These are phyloP conservation scores for Pristionchus pacificus DNA, from an alignment of 1,140 invertebrate genomes.

Conservation along the genomic window DNA sequence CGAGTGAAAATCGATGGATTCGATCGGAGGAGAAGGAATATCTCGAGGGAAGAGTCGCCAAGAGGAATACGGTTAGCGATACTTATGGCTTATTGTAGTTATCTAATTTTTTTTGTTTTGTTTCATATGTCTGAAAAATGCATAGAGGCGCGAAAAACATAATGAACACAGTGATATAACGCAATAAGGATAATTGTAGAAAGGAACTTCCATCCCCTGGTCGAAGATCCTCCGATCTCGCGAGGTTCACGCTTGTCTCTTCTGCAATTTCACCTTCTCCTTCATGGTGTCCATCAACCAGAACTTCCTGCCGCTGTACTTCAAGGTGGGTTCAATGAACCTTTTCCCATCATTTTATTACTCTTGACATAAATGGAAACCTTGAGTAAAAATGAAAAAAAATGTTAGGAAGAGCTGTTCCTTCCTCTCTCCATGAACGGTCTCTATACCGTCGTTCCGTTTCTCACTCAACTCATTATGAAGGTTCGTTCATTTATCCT, in stretches of 20 bases:
- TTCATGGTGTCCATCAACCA: not conserved
- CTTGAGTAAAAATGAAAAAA: not conserved
- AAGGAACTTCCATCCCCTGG: not conserved
- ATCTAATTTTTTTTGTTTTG: no score
- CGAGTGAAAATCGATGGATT: no score
- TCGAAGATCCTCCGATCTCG: not conserved
- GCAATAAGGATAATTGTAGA: no score
- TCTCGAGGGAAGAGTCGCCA: not conserved
- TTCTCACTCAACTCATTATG: not conserved
- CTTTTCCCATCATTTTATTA: no score
- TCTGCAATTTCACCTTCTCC: not conserved
- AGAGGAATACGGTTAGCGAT: not conserved
- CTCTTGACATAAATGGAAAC: no score
- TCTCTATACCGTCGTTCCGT: not conserved
- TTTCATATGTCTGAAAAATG: no score
- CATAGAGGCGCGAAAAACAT: not conserved
- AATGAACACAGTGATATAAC: not conserved
- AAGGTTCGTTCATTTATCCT: no score
- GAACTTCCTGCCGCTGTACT: not conserved
- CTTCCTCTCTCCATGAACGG: not conserved
- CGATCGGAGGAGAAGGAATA: not conserved
- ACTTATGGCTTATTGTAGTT: no score
- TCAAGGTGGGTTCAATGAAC: not conserved
- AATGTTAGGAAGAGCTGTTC: not conserved
- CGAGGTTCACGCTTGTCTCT: not conserved